Percentiles rank a stretch among this genome's conserved stretches.
These are phyloP conservation scores for Gerris lacustris DNA, from an alignment of 2,888 invertebrate genomes.

Conservation along the genomic window DNA sequence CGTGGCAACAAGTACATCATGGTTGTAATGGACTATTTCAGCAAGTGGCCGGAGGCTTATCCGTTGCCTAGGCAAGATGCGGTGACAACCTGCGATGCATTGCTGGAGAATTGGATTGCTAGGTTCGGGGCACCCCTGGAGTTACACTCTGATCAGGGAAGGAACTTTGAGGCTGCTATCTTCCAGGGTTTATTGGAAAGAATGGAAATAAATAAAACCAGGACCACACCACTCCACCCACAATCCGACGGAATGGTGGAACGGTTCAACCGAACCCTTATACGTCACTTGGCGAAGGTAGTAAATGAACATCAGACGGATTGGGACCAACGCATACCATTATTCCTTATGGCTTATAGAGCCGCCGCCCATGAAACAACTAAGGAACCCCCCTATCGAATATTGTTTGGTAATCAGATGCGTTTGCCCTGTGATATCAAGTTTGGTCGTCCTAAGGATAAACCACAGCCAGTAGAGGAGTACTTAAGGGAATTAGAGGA, in stretches of 20 bases:
- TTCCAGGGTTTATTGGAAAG: conserved; percentile 27
- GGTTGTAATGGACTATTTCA: conserved; percentile 29
- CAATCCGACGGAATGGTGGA: conserved; percentile 29
- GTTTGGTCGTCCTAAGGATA: no score
- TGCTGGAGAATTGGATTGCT: conserved; percentile 26
- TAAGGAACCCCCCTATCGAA: no score
- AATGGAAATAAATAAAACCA: conserved; percentile 30
- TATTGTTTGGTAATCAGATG: no score
- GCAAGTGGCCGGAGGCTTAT: conserved; percentile 31
- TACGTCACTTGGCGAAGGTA: conserved; percentile 23
- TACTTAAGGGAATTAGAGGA: no score
- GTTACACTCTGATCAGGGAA: conserved; percentile 31
- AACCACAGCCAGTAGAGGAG: no score
- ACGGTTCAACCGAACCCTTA: conserved; percentile 24
- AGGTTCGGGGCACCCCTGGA: conserved; percentile 25
- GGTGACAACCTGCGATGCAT: conserved; percentile 30
- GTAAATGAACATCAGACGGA: conserved; percentile 25
- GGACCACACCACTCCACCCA: conserved; percentile 28
- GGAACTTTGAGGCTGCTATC: conserved; percentile 31
- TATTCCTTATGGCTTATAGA: conserved; percentile 23
- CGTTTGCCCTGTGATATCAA: no score
- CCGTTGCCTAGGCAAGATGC: conserved; percentile 33
- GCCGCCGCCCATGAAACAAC: no score
- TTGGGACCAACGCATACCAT: conserved; percentile 25
- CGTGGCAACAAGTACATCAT: conserved; percentile 29